These are phyloP conservation scores for Todus mexicanus DNA, from an alignment of 2,797 vertebrate species.

Conservation along the genomic window DNA sequence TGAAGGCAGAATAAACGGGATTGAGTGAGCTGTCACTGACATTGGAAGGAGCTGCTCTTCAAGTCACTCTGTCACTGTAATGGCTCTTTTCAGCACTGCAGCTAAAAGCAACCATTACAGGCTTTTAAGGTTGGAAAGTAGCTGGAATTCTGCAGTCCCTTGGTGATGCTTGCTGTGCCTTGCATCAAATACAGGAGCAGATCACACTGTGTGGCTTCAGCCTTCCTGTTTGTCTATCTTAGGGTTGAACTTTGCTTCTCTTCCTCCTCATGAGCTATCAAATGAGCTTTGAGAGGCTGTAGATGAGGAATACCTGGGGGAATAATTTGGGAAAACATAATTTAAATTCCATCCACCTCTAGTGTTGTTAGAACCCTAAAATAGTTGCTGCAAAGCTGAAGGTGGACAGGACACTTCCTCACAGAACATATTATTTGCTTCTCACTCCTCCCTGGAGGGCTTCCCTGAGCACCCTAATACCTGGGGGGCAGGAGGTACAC, in stretches of 20 bases:
- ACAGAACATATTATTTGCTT: background rate
- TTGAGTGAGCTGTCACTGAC: background rate
- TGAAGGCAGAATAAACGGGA: background rate
- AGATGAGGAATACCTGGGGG: background rate
- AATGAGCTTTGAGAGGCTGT: background rate
- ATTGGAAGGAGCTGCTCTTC: background rate
- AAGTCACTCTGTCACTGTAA: background rate
- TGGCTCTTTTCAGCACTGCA: background rate
- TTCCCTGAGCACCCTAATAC: background rate
- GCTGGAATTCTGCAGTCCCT: background rate
- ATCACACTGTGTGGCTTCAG: accelerated
- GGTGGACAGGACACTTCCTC: background rate
- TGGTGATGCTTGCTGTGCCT: background rate
- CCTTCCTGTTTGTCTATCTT: background rate
- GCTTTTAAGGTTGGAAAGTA: background rate
- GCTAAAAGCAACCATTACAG: background rate
- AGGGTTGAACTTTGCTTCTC: background rate
- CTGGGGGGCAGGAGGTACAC: background rate
- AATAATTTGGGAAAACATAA: background rate
- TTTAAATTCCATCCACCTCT: background rate
- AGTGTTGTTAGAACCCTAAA: background rate
- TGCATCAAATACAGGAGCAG: background rate
- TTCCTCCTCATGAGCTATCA: background rate
- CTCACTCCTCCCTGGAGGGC: background rate
- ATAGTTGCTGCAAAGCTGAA: background rate